These are phyloP conservation scores for Volucella inflata DNA, from an alignment of 2,888 invertebrate species.

Conservation along the genomic window DNA sequence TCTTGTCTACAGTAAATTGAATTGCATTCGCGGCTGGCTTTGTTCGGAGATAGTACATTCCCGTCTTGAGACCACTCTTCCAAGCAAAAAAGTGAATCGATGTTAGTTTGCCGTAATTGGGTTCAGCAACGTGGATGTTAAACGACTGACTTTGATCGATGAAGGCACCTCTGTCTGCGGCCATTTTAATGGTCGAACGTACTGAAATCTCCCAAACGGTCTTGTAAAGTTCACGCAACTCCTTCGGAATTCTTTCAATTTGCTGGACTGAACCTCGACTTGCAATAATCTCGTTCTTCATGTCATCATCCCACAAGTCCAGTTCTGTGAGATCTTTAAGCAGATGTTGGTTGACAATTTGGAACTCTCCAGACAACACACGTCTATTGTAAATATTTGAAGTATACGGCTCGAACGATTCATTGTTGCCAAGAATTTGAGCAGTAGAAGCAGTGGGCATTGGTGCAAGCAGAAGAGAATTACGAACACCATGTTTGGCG, in stretches of 20 bases:
- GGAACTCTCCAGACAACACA: conserved; percentile 97
- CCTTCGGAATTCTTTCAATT: conserved; percentile 92
- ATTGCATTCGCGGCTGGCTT: conserved; percentile 98
- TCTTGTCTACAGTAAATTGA: conserved; percentile 98
- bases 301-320: conserved; percentile 96
- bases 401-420: conserved; percentile 98
- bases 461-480: conserved; percentile 96
- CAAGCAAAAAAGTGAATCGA: conserved; percentile 99
- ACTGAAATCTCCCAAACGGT: conserved; percentile 99
- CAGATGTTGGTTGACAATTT: conserved; percentile 98
- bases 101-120: conserved; percentile 95
- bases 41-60: conserved; percentile 99
- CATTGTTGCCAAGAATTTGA: conserved; percentile 99
- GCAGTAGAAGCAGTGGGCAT: conserved; percentile 99
- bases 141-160: conserved; percentile 99
- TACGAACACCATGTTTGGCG: conserved; percentile 94
- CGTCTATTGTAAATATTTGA: conserved; percentile 97
- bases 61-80: conserved; percentile 98
- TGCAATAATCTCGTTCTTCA: conserved; percentile 97
- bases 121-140: conserved; percentile 98
- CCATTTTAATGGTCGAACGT: conserved; percentile 96
- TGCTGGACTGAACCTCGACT: conserved; percentile 96
- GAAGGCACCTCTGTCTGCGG: conserved; percentile 98
- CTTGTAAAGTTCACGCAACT: conserved; percentile 94
- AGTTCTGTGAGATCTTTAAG: conserved; percentile 95